Percentiles rank a stretch among this genome's conserved stretches.
Conservation (phyloP, 53 echinoderm and acorn worm genomes). For the Glandiceps talaboti region DNA sequence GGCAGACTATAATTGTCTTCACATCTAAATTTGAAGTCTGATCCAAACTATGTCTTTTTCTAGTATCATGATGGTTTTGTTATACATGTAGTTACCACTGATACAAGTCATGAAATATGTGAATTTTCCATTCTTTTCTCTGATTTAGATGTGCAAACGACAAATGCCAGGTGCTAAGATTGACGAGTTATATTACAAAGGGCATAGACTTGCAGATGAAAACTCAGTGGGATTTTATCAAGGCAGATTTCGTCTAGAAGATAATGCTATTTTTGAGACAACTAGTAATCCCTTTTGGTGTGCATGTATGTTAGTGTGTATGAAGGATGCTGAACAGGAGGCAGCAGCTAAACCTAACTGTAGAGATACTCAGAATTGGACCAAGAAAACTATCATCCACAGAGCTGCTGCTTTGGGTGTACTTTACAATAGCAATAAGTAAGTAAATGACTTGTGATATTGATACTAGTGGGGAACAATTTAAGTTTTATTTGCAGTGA, state of each 20-base stretch:
- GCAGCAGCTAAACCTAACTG: not conserved
- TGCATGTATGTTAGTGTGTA: not conserved
- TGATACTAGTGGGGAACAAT: no score
- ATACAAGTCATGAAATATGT: no score
- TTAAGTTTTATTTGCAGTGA: no score
- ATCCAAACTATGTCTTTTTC: no score
- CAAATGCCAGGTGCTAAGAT: not conserved
- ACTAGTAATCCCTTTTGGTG: not conserved
- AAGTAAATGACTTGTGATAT: no score
- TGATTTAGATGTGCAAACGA: not conserved
- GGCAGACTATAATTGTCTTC: no score
- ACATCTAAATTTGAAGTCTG: no score
- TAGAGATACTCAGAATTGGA: not conserved
- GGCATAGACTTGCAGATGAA: not conserved
- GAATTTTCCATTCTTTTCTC: not conserved
- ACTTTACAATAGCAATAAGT: not conserved
- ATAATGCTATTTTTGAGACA: not conserved
- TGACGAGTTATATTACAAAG: not conserved
- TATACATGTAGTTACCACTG: no score
- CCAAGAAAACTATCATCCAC: not conserved
- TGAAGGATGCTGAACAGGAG: not conserved
- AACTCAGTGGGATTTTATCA: not conserved
- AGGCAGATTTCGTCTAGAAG: not conserved
- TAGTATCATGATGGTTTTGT: no score
- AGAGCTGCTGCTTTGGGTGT: not conserved